Conservation (phyloP, 2,888 invertebrate species). For the Boloria selene region DNA sequence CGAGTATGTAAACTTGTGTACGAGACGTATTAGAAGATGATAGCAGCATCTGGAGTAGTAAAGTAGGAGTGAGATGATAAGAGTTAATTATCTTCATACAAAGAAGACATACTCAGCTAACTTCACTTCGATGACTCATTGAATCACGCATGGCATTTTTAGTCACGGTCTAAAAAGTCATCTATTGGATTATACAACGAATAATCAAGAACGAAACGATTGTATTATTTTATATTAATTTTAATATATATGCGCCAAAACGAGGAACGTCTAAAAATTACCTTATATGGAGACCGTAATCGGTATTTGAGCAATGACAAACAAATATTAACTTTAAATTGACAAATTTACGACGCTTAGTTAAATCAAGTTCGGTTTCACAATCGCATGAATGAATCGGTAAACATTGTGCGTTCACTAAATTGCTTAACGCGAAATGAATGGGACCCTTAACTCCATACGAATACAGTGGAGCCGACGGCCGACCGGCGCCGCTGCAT, state of each 20-base stretch:
- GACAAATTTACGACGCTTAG: conserved; percentile 48
- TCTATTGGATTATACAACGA: conserved; percentile 28
- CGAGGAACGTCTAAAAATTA: neutral
- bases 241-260: too few species aligned
- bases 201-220: conserved; percentile 6
- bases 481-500: conserved; percentile 75
- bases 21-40: conserved; percentile 53
- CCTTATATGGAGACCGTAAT: conserved; percentile 1
- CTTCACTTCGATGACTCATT: conserved; percentile 66
- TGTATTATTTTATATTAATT: too few species aligned
- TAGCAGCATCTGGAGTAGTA: conserved; percentile 50
- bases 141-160: conserved; percentile 48
- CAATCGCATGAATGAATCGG: conserved; percentile 74
- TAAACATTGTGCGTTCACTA: conserved; percentile 73
- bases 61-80: conserved; percentile 62
- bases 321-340: conserved; percentile 42
- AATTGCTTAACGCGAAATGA: conserved; percentile 80
- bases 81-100: conserved; percentile 56
- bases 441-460: conserved; percentile 68
- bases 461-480: conserved; percentile 55
- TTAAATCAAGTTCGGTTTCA: conserved; percentile 60
- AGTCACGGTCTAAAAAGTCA: conserved; percentile 38
- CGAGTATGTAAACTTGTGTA: conserved; percentile 55
- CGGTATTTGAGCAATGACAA: conserved; percentile 19
- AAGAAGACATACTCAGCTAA: conserved; percentile 57